phyloP scores from a whole-genome alignment of 2,113 vertebrate species.

The Xyliphius kryptos region DNA sequence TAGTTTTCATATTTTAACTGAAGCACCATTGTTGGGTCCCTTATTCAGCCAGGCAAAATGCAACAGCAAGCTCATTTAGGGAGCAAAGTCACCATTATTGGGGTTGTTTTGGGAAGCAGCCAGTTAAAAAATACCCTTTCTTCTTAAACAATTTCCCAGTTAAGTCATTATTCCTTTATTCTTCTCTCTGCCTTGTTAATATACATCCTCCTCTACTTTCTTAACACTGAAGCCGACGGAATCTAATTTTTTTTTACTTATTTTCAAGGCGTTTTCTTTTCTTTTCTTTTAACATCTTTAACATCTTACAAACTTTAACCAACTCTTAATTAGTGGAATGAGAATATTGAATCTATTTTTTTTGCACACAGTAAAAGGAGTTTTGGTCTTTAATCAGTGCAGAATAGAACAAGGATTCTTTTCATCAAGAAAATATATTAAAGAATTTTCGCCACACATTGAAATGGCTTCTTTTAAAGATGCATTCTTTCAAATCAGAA shows the following conservation, averaged over 20 bases:
- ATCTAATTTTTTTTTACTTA: slow-evolving; percentile 1
- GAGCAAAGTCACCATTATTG: too few relatives aligned
- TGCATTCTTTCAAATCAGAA: slow-evolving; percentile 4
- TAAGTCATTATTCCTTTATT: not conserved
- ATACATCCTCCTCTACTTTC: too few relatives aligned
- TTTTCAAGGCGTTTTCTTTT: not conserved
- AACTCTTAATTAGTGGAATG: slow-evolving; percentile 11
- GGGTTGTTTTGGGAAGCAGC: too few relatives aligned
- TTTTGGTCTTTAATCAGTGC: slow-evolving; percentile 19
- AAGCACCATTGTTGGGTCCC: too few relatives aligned
- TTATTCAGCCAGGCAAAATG: too few relatives aligned
- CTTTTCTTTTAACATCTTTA: not conserved
- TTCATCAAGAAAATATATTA: not conserved
- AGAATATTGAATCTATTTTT: slow-evolving; percentile 12
- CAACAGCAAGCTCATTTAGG: too few relatives aligned
- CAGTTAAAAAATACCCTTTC: too few relatives aligned
- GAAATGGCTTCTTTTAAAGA: slow-evolving; percentile 7
- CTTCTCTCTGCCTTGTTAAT: slow-evolving; percentile 13
- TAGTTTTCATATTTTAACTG: too few relatives aligned
- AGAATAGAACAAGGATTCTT: not conserved
- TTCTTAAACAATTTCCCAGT: too few relatives aligned
- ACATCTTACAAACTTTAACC: not conserved
- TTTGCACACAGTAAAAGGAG: slow-evolving; percentile 1
- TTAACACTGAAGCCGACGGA: not conserved
- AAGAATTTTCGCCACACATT: not conserved